Evolutionary conservation across 2,797 vertebrate species (phyloP), one percentile per base, ranked within the genome.

Genomic region (Malacoctenus gilli): DNA sequence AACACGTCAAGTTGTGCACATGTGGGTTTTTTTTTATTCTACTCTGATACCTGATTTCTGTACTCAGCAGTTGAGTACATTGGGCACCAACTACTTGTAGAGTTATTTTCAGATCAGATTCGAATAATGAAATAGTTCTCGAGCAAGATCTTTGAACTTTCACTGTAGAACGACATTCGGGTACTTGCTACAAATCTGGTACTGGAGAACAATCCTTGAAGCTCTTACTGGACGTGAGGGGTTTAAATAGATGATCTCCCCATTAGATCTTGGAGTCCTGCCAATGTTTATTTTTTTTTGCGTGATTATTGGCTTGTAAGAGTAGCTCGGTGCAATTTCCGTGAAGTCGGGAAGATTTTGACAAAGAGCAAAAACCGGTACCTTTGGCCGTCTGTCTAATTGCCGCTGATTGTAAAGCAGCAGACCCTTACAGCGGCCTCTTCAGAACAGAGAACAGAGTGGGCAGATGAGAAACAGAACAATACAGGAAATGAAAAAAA

Each of bases 391-490:
- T 77, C 63, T 65, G 54, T 67, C 63, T 59, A 47, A 77, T 85
- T 81, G 12, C 15, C 79, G 83, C 80, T 83, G 79, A 81, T 77
- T 30, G 61, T 50, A 52, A 53, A 65, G 47, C 55, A 56, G 22
- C 58, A 41, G 68, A 49, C 39, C 50, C n/a, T 73, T 82, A 77
- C 59, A 52, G 72, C 68, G 59, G 64, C 84, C 64, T 79, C 61
- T 42, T 79, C 78, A 82, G 67, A 86, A 78, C 63, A 71, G 76
- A 82, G 72, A 65, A 78, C 54, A 18, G 75, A 85, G 86, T 87
- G 78, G 82, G 83, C 76, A 82, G 81, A 84, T 75, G 60, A 72
- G 61, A 43, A 80, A 80, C 82, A 83, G 62, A 83, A 86, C 72
- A 86, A 84, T 79, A 73, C 51, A 54, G 62, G 47, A 74, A 57